Conservation (phyloP, 2,797 vertebrate species). For the Gadopsis bispinosus region DNA sequence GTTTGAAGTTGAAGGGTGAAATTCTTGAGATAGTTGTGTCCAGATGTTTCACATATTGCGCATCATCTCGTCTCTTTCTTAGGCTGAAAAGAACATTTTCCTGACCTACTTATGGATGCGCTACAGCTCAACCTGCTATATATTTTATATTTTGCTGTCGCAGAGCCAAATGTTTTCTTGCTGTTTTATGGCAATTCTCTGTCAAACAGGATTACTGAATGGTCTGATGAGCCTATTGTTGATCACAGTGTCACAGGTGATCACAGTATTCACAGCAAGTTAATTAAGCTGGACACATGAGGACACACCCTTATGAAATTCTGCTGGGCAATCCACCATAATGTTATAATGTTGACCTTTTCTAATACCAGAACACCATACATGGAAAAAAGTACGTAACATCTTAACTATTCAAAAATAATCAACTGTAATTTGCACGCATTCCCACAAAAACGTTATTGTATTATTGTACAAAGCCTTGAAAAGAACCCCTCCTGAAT, state of each 20-base stretch:
- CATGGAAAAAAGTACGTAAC: constrained; percentile 20
- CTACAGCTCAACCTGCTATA: constrained; percentile 53
- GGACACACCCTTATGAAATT: constrained; percentile 30
- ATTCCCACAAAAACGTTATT: neutral
- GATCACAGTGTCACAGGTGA: constrained; percentile 14
- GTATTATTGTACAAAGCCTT: neutral
- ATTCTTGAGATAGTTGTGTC: constrained; percentile 69
- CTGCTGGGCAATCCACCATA: neutral
- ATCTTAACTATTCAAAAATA: constrained; percentile 8
- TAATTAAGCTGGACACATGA: constrained; percentile 55
- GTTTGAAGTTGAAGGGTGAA: constrained; percentile 56
- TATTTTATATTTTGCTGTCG: constrained; percentile 59
- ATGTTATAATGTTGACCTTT: neutral
- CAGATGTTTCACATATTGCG: constrained; percentile 74
- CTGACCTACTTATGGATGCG: constrained; percentile 74
- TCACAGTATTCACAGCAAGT: constrained; percentile 27
- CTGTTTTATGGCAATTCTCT: constrained; percentile 43
- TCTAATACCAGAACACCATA: neutral
- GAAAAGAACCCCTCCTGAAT: neutral
- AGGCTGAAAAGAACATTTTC: constrained; percentile 69
- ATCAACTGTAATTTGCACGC: neutral
- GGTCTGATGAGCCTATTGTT: constrained; percentile 21
- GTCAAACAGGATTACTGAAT: constrained; percentile 20
- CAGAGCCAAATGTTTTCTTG: constrained; percentile 31
- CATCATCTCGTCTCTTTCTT: constrained; percentile 64